Conservation (phyloP, 2,113 vertebrate species). For the Nothocercus nigrocapillus region DNA sequence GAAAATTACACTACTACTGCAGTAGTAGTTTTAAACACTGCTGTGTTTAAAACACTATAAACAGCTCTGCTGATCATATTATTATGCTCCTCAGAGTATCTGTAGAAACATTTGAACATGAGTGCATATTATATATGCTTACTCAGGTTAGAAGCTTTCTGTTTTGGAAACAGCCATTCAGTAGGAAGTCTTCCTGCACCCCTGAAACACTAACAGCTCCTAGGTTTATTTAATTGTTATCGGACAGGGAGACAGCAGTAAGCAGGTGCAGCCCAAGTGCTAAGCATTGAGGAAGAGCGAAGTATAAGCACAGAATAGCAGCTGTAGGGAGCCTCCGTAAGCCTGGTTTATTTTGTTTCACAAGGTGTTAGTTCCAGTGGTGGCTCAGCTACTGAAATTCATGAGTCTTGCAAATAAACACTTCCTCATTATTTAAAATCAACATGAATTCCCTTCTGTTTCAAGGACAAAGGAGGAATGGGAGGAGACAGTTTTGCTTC, state of each 20-base stretch:
- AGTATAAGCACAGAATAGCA: background rate
- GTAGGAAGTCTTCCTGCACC: background rate
- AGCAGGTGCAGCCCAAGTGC: background rate
- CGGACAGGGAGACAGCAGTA: background rate
- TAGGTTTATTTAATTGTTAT: background rate
- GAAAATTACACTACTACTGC: background rate
- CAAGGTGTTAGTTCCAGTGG: background rate
- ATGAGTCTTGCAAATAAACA: background rate
- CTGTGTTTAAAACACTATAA: background rate
- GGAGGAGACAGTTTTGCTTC: background rate
- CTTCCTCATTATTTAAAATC: conserved; percentile 21
- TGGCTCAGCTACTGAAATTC: background rate
- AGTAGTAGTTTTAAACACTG: background rate
- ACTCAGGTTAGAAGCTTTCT: background rate
- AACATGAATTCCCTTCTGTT: background rate
- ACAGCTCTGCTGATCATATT: background rate
- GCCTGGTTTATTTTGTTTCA: background rate
- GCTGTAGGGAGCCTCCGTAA: background rate
- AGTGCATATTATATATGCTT: background rate
- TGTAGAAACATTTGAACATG: background rate
- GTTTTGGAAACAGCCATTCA: background rate
- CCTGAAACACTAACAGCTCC: background rate
- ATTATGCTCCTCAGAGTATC: background rate
- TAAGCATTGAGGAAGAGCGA: background rate
- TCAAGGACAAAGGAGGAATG: background rate